A percentile compares a stretch with the other conserved stretches of the same genome.
These are phyloP conservation scores for Hydrochoerus hydrochaeris DNA, from an alignment of 2,113 vertebrate species.

Conservation along the genomic window DNA sequence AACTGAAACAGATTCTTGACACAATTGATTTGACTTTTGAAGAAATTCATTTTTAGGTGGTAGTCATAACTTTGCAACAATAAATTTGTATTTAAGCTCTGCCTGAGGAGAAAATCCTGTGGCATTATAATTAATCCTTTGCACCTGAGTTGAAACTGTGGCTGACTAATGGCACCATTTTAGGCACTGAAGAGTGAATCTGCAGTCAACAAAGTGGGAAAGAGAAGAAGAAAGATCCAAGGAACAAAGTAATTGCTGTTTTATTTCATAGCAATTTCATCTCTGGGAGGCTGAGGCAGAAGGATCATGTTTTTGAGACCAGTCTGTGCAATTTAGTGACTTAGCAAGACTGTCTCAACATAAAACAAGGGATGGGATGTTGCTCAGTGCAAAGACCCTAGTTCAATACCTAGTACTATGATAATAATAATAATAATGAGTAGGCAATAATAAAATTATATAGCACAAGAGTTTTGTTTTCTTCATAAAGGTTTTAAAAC, in stretches of 20 bases:
- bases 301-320: not conserved
- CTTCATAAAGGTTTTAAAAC: slow-evolving; percentile 46
- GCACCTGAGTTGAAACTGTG: not conserved
- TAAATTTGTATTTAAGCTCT: slow-evolving; percentile 37
- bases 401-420: not conserved
- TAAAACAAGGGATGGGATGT: not conserved
- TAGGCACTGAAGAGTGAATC: not conserved
- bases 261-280: not conserved
- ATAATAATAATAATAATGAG: not conserved
- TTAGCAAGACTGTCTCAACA: not conserved
- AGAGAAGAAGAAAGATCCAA: not conserved
- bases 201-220: not conserved
- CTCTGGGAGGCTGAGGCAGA: not conserved
- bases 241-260: not conserved
- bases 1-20: not conserved
- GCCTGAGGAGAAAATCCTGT: slow-evolving; percentile 11
- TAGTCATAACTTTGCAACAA: not conserved
- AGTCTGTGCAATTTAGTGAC: not conserved
- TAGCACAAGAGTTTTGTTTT: slow-evolving; percentile 2
- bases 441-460: not conserved
- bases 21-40: slow-evolving; percentile 30
- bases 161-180: not conserved
- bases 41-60: slow-evolving; percentile 50
- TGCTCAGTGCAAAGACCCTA: not conserved
- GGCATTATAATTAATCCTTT: not conserved